Evolutionary conservation across 2,888 invertebrate genomes (phyloP).

Genomic region (Drosophila cognata): DNA sequence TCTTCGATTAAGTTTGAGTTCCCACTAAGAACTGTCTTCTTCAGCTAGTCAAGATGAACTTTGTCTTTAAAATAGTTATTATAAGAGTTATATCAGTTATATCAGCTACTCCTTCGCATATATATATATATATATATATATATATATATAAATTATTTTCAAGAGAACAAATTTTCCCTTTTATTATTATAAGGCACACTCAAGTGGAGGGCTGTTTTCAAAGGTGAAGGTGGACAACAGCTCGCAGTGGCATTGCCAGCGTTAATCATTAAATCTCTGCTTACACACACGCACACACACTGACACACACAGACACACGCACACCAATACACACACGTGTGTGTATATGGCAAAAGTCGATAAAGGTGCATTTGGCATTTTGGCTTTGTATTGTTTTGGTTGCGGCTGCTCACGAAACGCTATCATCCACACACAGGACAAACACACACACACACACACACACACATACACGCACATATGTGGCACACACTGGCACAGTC

Average conservation of each 20-base stretch:
- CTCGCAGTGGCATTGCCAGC: conserved; percentile 39
- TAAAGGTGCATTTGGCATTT: conserved; percentile 68
- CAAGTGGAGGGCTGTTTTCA: conserved; percentile 44
- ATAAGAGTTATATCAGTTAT: too few species aligned
- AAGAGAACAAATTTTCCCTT: conserved; percentile 18
- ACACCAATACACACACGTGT: conserved; percentile 6
- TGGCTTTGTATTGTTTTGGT: conserved; percentile 60
- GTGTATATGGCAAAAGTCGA: conserved; percentile 58
- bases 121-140: background rate
- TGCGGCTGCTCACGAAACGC: conserved; percentile 48
- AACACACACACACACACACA: conserved; percentile 24
- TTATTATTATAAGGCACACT: conserved; percentile 46
- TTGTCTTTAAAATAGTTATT: too few species aligned
- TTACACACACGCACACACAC: conserved; percentile 37
- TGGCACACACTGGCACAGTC: background rate
- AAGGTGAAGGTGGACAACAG: conserved; percentile 33
- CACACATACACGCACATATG: conserved; percentile 12
- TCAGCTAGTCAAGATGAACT: too few species aligned
- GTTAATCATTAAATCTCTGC: conserved; percentile 79
- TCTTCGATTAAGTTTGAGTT: too few species aligned
- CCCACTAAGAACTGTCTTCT: too few species aligned
- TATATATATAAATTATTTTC: background rate
- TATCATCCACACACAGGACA: conserved; percentile 46
- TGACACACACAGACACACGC: background rate
- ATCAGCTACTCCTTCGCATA: background rate